These are phyloP conservation scores for Pseudoatta argentina DNA, from an alignment of 1,140 invertebrate species.

Conservation along the genomic window DNA sequence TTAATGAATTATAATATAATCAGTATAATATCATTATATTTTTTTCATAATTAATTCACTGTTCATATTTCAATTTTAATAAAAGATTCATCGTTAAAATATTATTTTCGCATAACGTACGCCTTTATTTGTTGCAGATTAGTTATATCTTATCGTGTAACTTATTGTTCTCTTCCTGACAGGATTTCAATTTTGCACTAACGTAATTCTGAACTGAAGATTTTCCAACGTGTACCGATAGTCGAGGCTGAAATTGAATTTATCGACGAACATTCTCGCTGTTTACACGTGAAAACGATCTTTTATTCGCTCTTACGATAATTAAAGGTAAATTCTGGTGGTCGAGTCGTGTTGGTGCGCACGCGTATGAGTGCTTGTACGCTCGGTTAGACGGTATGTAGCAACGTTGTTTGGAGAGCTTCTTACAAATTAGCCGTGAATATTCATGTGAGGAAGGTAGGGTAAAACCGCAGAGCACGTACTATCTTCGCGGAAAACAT, in stretches of 20 bases:
- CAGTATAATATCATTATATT: neutral
- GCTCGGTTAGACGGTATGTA: constrained; percentile 48
- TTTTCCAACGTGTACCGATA: constrained; percentile 47
- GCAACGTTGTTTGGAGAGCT: constrained; percentile 81
- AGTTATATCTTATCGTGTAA: neutral
- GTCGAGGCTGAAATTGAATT: constrained; percentile 58
- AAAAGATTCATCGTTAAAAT: neutral
- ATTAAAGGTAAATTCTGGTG: constrained; percentile 84
- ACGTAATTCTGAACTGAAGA: constrained; percentile 44
- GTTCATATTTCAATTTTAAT: neutral
- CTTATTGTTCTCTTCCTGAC: constrained; percentile 28
- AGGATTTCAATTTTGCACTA: constrained; percentile 15
- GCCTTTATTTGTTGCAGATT: neutral
- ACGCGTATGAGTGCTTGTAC: constrained; percentile 44
- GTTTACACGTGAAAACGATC: constrained; percentile 72
- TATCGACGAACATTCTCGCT: constrained; percentile 58
- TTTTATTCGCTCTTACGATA: constrained; percentile 84
- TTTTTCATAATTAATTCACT: neutral
- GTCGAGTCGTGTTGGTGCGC: constrained; percentile 74
- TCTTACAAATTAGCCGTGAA: constrained; percentile 85
- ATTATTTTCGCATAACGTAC: neutral
- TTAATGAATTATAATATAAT: constrained; percentile 1
- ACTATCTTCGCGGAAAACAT: constrained; percentile 61
- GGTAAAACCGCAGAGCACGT: constrained; percentile 48
- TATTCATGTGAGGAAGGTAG: constrained; percentile 79